phyloP scores from a whole-genome alignment of 2,888 invertebrate genomes.

The Philonicus albiceps region DNA sequence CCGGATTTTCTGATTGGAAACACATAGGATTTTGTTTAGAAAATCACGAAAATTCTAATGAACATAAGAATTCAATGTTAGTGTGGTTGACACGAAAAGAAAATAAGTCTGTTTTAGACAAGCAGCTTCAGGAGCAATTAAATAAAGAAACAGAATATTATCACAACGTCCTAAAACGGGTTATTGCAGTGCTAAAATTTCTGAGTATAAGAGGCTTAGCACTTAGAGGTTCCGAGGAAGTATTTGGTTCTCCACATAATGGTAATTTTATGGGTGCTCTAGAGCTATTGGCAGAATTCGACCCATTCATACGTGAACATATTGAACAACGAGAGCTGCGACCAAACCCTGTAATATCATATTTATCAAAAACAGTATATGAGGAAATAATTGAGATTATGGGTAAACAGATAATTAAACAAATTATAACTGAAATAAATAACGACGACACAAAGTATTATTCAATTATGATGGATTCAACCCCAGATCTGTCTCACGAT shows the following conservation, averaged over 20 bases:
- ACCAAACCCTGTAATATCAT: conserved; percentile 37
- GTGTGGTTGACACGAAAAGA: conserved; percentile 44
- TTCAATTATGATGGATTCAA: no score
- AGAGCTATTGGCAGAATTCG: conserved; percentile 34
- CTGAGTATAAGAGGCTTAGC: conserved; percentile 45
- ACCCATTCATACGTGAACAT: conserved; percentile 38
- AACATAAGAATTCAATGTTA: conserved; percentile 45
- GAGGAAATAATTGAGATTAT: no score
- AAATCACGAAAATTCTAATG: conserved; percentile 44
- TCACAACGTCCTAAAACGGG: conserved; percentile 9
- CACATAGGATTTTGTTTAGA: conserved; percentile 29
- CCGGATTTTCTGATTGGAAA: conserved; percentile 45
- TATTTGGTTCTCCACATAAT: conserved; percentile 43
- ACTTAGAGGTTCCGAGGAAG: conserved; percentile 40
- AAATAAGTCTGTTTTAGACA: conserved; percentile 45
- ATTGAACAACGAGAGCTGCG: conserved; percentile 46
- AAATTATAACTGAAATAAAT: no score
- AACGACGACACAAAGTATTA: no score
- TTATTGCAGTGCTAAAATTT: conserved; percentile 38
- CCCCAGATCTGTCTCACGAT: no score
- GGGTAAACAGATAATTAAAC: no score
- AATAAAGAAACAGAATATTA: conserved; percentile 44
- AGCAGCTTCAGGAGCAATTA: conserved; percentile 42
- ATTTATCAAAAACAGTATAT: neutral
- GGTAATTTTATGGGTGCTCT: conserved; percentile 45